phyloP scores from a whole-genome alignment of 2,888 invertebrate genomes.

The Macrosiphum euphorbiae region DNA sequence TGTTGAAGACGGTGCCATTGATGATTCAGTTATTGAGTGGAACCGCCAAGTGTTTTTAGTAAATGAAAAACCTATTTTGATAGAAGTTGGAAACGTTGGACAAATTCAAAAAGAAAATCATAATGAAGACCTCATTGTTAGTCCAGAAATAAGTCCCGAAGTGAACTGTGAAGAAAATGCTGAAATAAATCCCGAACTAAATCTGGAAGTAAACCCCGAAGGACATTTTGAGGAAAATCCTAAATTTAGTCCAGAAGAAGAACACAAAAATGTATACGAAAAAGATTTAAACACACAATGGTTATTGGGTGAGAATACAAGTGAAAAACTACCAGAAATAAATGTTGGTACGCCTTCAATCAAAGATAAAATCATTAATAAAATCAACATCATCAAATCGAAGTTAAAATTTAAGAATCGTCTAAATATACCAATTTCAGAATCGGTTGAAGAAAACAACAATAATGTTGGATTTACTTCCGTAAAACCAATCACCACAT shows the following conservation, averaged over 20 bases:
- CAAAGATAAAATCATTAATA: slow-evolving; percentile 12
- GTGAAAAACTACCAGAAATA: neutral
- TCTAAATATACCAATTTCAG: neutral
- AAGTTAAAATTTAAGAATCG: neutral
- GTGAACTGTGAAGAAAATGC: neutral
- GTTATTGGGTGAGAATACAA: neutral
- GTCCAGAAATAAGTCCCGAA: neutral
- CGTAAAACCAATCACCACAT: neutral
- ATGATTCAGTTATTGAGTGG: neutral
- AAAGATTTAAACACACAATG: neutral
- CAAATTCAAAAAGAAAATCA: neutral
- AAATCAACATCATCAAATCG: neutral
- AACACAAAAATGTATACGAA: neutral
- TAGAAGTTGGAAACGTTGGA: neutral
- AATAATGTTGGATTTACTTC: neutral
- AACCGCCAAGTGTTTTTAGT: neutral
- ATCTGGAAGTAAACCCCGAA: neutral
- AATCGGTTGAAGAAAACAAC: neutral
- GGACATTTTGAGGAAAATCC: neutral
- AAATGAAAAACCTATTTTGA: neutral
- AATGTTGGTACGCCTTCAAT: neutral
- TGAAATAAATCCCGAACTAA: neutral
- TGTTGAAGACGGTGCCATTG: neutral
- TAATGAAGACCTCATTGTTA: neutral
- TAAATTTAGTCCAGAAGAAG: neutral